Evolutionary conservation across 2,797 vertebrate genomes (phyloP).

Genomic region (Smutsia gigantea): DNA sequence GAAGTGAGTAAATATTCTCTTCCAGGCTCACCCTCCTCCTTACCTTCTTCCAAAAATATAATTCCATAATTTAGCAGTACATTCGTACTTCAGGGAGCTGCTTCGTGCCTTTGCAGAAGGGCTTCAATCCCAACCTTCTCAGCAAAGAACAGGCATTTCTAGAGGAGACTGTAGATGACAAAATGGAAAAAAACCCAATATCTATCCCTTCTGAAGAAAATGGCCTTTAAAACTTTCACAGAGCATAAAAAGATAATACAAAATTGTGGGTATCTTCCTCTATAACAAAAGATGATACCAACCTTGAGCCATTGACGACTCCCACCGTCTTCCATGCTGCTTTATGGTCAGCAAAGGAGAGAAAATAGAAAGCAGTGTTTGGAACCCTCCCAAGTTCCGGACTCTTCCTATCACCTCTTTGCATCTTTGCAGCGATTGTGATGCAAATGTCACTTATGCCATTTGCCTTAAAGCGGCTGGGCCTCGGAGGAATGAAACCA

Average conservation of each 20-base stretch:
- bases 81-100: no score
- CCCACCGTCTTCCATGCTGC: rapidly evolving
- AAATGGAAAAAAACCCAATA: not conserved
- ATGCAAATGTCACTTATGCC: no score
- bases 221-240: not conserved
- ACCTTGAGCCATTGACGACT: rapidly evolving
- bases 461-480: not conserved
- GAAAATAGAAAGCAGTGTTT: not conserved
- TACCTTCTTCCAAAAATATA: not conserved
- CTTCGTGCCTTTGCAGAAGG: not conserved
- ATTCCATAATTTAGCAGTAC: not conserved
- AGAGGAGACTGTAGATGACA: not conserved
- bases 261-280: not conserved
- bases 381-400: no score
- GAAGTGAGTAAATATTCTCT: not conserved
- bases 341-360: not conserved
- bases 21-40: not conserved
- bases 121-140: not conserved
- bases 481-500: not conserved
- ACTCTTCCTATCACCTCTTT: no score
- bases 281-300: not conserved
- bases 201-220: not conserved
- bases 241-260: not conserved
- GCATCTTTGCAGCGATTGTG: not conserved
- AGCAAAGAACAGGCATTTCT: not conserved